A percentile compares a stretch with the other conserved stretches of the same genome.
These are phyloP conservation scores for Chrysolina haemoptera DNA, from an alignment of 2,888 invertebrate genomes.

Conservation along the genomic window DNA sequence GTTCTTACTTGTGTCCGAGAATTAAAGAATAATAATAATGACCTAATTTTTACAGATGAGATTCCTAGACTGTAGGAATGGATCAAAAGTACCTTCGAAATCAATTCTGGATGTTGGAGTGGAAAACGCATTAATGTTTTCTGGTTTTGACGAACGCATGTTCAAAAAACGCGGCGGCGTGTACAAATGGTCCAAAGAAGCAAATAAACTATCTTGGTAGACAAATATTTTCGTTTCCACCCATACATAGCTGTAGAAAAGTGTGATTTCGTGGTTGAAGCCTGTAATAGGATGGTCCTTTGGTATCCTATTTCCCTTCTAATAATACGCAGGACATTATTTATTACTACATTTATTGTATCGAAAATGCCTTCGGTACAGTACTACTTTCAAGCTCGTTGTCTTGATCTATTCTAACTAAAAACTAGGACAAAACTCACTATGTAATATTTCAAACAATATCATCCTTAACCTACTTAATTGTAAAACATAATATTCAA, in stretches of 20 bases:
- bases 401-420: no score
- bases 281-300: no score
- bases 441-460: no score
- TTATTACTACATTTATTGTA: no score
- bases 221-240: neutral
- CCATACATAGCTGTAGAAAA: neutral
- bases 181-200: constrained; percentile 71
- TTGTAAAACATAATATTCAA: no score
- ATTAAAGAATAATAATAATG: constrained; percentile 1
- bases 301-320: no score
- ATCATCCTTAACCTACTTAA: no score
- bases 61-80: constrained; percentile 70
- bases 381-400: no score
- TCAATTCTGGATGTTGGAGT: constrained; percentile 71
- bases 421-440: no score
- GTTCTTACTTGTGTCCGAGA: neutral
- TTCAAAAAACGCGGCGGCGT: constrained; percentile 71
- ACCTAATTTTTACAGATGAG: constrained; percentile 66
- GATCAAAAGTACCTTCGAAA: constrained; percentile 69
- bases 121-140: constrained; percentile 67
- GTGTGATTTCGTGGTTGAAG: no score
- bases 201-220: constrained; percentile 62
- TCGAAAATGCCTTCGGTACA: no score
- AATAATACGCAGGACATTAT: no score
- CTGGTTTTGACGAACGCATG: constrained; percentile 72